These are phyloP conservation scores for Schlechtendalia chinensis DNA, from an alignment of 1,140 invertebrate species.

Conservation along the genomic window DNA sequence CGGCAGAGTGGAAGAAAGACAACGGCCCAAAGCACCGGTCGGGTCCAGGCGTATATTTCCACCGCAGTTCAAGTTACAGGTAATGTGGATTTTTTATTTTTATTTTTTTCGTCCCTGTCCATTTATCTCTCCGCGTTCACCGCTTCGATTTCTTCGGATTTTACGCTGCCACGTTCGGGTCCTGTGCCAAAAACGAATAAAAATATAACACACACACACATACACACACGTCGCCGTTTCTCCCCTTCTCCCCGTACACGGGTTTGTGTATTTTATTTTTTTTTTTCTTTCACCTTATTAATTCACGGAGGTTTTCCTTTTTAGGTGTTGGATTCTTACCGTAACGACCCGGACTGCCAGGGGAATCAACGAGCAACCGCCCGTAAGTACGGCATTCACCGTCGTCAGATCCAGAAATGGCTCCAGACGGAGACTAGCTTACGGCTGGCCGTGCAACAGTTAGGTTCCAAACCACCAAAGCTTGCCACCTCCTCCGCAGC, in stretches of 20 bases:
- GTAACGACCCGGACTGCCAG: slow-evolving; percentile 76
- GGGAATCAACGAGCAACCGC: slow-evolving; percentile 82
- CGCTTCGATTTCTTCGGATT: slow-evolving; percentile 4
- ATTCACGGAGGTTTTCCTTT: background rate
- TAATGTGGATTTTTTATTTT: background rate
- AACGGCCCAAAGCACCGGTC: slow-evolving; percentile 55
- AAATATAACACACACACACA: background rate
- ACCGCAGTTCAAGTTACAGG: slow-evolving; percentile 67
- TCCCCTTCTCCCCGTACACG: background rate
- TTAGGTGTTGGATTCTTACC: slow-evolving; percentile 75
- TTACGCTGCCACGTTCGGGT: background rate
- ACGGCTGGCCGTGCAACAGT: slow-evolving; percentile 58
- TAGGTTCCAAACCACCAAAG: slow-evolving; percentile 38
- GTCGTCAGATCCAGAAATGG: slow-evolving; percentile 86
- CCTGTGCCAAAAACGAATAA: slow-evolving; percentile 15
- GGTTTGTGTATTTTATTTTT: too few species aligned
- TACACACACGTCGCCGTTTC: background rate
- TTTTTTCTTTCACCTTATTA: background rate
- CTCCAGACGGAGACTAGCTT: slow-evolving; percentile 75
- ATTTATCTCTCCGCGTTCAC: background rate
- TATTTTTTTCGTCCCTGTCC: background rate
- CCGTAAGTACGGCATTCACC: slow-evolving; percentile 80
- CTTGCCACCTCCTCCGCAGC: slow-evolving; percentile 54
- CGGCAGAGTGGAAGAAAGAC: slow-evolving; percentile 57
- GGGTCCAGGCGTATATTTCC: slow-evolving; percentile 79